Evolutionary conservation across 23 tunicate genomes (phyloP), one percentile per base, ranked within the genome.

Genomic region (Diplosoma virens): DNA sequence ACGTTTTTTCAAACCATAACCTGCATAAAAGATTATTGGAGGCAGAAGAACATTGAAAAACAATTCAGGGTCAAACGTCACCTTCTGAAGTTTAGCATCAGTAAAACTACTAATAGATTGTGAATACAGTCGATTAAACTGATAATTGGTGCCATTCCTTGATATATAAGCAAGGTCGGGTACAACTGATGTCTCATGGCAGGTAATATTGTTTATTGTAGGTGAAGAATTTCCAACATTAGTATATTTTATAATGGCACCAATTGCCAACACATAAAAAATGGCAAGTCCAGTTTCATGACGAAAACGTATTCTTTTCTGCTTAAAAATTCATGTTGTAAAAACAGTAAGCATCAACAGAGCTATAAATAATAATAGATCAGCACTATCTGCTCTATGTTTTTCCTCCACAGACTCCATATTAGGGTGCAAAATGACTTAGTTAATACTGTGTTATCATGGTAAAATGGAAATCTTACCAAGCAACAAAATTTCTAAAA

Each of bases 211-310:
- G n/a, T n/a, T n/a, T n/a, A n/a, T n/a, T n/a, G n/a, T n/a, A n/a
- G n/a, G n/a, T n/a, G n/a, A n/a, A n/a, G n/a, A n/a, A n/a, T n/a
- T n/a, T n/a, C n/a, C n/a, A n/a, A n/a, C n/a, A n/a, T n/a, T n/a
- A n/a, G n/a, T n/a, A n/a, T n/a, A n/a, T n/a, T n/a, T n/a, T n/a
- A n/a, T n/a, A n/a, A n/a, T n/a, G n/a, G n/a, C n/a, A n/a, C n/a
- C n/a, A n/a, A n/a, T n/a, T n/a, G n/a, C n/a, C n/a, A n/a, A n/a
- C n/a, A n/a, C 97, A 86, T 92, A 92, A 33, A 92, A 74, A 1
- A 92, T 81, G 18, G 97, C 93, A 32, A 92, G 80, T n/a, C 97
- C 97, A 22, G 97, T 85, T 68, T 92, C 97, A 67, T 92, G 97
- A 34, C 86, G n/a, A 69, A 85, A 92, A 3, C 97, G 72, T 23